Evolutionary conservation across 2,797 vertebrate species (phyloP), one percentile per base, ranked within the genome.

Genomic region (Phoeniculus purpureus): DNA sequence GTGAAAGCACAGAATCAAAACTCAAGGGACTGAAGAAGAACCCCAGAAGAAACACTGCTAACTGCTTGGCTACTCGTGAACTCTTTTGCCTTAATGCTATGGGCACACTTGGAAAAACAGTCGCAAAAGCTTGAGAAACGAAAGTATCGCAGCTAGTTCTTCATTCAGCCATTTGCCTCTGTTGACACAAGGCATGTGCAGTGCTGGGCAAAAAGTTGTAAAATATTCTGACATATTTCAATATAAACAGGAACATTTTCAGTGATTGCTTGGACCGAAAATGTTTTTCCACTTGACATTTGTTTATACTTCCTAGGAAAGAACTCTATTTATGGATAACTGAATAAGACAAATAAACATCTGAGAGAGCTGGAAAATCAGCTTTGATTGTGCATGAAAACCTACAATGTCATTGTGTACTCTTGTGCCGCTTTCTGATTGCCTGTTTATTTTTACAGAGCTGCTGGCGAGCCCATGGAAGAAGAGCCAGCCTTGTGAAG

Each of bases 371-470:
- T 98, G 97, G 98, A 99, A 98, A 98, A 98, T 98, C 98, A 98
- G 97, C 98, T 98, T 98, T 99, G 99, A 99, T 99, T 98, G 98
- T 98, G 98, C 98, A 98, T 98, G 98, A 98, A 98, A 97, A 98
- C 98, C 98, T 98, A 98, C 98, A 97, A 98, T 98, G 98, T 98
- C 98, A 98, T 98, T 99, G 99, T 99, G 98, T 99, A 99, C 96
- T 97, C 98, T 98, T 97, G 97, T 94, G 96, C 98, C 91, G 97
- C 97, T 95, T 98, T 98, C 98, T 99, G 99, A 99, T 99, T 99
- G 99, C 98, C 98, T 99, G 98, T 99, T 99, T 99, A 99, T 99
- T 99, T 99, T 99, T 98, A 97, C 98, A 98, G 98, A 95, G 96
- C 97, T 97, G 98, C 98, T 98, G 97, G 97, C 97, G 98, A 98